Evolutionary conservation across 2,888 invertebrate species (phyloP).

Genomic region (Chesias legatella): DNA sequence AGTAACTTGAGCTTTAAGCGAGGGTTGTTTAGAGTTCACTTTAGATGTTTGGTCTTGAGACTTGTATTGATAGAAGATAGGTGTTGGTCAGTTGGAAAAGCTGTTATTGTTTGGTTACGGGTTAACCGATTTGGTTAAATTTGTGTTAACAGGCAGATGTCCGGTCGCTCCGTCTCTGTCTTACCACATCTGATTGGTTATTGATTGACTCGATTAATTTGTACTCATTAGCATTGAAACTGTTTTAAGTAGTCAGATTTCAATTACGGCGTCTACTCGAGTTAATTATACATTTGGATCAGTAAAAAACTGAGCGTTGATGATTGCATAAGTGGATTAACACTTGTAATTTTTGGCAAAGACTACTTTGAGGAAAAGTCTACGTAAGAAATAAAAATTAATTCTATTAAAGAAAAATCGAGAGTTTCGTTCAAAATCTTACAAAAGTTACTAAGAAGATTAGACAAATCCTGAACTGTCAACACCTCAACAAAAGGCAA

Average conservation of each 20-base stretch:
- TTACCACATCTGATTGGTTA: constrained; percentile 53
- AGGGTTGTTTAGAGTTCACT: constrained; percentile 9
- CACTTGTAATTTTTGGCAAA: constrained; percentile 1
- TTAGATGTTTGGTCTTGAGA: constrained; percentile 14
- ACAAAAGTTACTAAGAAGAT: constrained; percentile 16
- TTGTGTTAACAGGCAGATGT: constrained; percentile 75
- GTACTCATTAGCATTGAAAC: constrained; percentile 55
- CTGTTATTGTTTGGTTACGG: constrained; percentile 79
- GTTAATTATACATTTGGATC: constrained; percentile 5
- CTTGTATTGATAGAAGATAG: constrained; percentile 29
- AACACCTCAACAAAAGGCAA: constrained; percentile 32
- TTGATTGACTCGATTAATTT: constrained; percentile 66
- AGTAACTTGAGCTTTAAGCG: constrained; percentile 14
- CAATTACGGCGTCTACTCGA: constrained; percentile 10
- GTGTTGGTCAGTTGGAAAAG: constrained; percentile 72
- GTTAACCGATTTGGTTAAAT: constrained; percentile 80
- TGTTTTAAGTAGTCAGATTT: constrained; percentile 29
- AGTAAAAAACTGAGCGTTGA: background rate
- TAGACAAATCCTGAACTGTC: constrained; percentile 19
- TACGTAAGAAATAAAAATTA: too few relatives aligned
- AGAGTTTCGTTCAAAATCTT: background rate
- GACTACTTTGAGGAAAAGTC: background rate
- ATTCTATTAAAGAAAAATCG: background rate
- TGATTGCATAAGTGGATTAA: constrained; percentile 5
- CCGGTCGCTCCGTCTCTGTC: constrained; percentile 55